Percentiles rank a stretch among this genome's conserved stretches.
Evolutionary conservation across 2,113 vertebrate genomes (phyloP).

Genomic region (Pteronura brasiliensis): DNA sequence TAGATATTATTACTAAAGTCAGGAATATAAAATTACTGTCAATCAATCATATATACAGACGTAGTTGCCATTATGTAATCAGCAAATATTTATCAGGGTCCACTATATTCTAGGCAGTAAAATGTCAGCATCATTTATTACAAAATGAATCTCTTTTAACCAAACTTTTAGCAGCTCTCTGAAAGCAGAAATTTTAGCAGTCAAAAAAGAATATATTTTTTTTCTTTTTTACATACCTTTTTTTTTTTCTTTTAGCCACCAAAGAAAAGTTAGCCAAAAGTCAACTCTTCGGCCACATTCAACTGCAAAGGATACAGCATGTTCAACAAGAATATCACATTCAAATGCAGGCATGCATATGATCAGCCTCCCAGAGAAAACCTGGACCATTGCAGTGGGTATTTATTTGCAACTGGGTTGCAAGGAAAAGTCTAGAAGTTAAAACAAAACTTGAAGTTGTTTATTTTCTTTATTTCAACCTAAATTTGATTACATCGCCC

Average conservation of each 20-base stretch:
- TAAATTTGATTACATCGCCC: background rate
- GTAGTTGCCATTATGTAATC: background rate
- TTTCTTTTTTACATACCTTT: background rate
- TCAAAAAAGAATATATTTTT: background rate
- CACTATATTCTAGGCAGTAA: background rate
- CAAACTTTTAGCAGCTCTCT: background rate
- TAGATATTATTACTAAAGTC: background rate
- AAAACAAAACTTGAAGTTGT: background rate
- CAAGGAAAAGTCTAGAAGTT: background rate
- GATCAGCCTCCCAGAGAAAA: background rate
- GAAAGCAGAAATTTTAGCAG: background rate
- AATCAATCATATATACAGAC: background rate
- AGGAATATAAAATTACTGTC: slow-evolving; percentile 13
- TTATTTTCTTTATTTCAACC: background rate
- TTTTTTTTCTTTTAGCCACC: background rate
- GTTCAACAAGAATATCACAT: background rate
- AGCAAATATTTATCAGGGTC: background rate
- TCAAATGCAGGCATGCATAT: background rate
- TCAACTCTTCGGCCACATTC: background rate
- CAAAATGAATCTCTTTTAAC: background rate
- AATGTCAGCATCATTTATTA: background rate
- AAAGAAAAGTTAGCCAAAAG: background rate
- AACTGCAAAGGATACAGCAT: background rate
- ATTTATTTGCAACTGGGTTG: background rate
- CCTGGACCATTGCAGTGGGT: background rate